Percentiles rank a stretch among this genome's conserved stretches.
Conservation (phyloP, 2,888 invertebrate genomes). For the Ophraella communa region DNA sequence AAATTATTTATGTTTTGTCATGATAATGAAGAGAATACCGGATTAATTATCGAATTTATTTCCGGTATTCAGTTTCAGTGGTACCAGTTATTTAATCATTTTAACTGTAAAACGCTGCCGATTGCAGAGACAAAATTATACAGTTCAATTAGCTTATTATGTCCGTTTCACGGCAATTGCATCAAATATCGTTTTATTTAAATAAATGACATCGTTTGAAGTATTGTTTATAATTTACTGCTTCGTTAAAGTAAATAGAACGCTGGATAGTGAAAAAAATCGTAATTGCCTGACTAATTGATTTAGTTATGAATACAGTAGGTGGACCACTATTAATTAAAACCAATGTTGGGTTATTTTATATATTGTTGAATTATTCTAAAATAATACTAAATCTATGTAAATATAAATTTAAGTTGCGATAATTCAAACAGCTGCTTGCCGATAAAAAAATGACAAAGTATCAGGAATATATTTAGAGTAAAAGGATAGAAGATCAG, state of each 20-base stretch:
- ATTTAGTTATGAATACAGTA: neutral
- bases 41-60: slow-evolving; percentile 15
- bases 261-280: slow-evolving; percentile 11
- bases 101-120: slow-evolving; percentile 6
- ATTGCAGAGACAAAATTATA: slow-evolving; percentile 10
- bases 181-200: neutral
- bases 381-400: too few relatives aligned
- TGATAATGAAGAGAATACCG: neutral
- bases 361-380: too few relatives aligned
- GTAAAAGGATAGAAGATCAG: too few relatives aligned
- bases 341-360: too few relatives aligned
- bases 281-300: neutral
- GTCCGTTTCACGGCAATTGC: neutral
- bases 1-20: neutral
- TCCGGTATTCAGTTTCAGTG: slow-evolving; percentile 5
- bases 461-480: too few relatives aligned
- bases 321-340: too few relatives aligned
- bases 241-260: neutral
- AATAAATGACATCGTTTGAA: neutral
- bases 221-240: neutral
- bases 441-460: too few relatives aligned
- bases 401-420: too few relatives aligned
- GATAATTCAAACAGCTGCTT: too few relatives aligned
- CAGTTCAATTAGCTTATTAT: slow-evolving; percentile 17
- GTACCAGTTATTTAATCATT: slow-evolving; percentile 8